Base-by-base conservation (phyloP, 2,113 vertebrate species). In the Macaca mulatta region DNA sequence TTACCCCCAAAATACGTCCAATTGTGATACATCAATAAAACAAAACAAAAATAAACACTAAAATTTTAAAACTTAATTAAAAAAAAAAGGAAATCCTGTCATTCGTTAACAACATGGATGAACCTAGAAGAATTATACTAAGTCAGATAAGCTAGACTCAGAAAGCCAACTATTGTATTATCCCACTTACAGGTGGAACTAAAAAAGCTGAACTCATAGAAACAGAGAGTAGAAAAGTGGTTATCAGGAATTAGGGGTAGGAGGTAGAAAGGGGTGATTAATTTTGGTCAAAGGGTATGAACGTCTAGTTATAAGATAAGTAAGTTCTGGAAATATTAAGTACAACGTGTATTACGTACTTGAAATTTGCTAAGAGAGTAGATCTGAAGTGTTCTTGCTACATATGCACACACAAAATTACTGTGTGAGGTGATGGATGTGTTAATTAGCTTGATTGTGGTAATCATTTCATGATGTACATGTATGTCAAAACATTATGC, bases 331-430 rank as follows among this genome's bases (percentile, higher is more conserved):
- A 59, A 10, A 27, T 1, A 61, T 13, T 32, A 52, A 75, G 22
- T 16, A 32, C 17, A 23, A 17, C 16, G 23, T 25, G 10, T 52
- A 43, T 7, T 43, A 32, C 12, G 20, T 35, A n/a, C 6, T 23
- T 35, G 27, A 55, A 57, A 70, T 72, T 55, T 35, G 14, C 35
- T 32, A 17, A 74, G 23, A 35, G 52, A 86, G 23, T 9, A 22
- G 7, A 35, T 23, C n/a, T 86, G 48, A 85, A 30, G 1, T 11
- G 32, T 40, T 79, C 55, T 35, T 30, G 38, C 17, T 14, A 55
- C 5, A 17, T 1, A 7, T 1, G 23, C 8, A 7, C 1, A 43
- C 5, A 43, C 4, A 75, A 32, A 78, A 5, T 20, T 67, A 43
- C 6, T 22, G 0, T 84, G 23, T 38, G 32, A 64, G 17, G 35